Evolutionary conservation across 2,797 vertebrate genomes (phyloP), one percentile per base, ranked within the genome.

Genomic region (Enteromius radiatus): DNA sequence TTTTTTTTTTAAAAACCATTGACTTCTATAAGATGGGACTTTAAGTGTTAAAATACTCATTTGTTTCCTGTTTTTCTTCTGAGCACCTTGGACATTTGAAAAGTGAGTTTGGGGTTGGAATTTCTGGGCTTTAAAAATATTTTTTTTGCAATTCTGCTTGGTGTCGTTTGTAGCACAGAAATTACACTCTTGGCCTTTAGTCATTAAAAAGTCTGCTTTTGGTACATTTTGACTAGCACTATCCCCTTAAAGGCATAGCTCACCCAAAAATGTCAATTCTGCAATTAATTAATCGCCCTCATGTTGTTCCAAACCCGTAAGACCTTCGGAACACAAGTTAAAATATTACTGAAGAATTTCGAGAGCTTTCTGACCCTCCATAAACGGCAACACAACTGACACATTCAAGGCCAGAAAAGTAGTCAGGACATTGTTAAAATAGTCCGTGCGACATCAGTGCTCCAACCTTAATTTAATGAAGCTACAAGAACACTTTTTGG

Each of bases 161-260:
- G n/a, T n/a, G 10, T 38, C 1, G 6, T 10, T 56, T 31, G 14
- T 28, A 31, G 59, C 26, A 31, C 56, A 56, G 49, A 75, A 75
- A 23, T 59, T 6, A 63, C 56, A 63, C 56, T 43, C n/a, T 54
- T 80, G 7, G 28, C n/a, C 45, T 54, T 67, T 41, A 23, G 54
- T 77, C 56, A 23, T 12, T 59, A 59, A 75, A 76, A 76, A 61
- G n/a, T 61, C n/a, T 52, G 41, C 67, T 73, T 73, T n/a, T n/a
- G 11, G 19, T 74, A 52, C 21, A 31, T 65, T 43, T 49, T 2
- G 0, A 28, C 26, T 31, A 41, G 10, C 52, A 38, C 19, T 59
- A 33, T 52, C 45, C 45, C 15, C 23, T 80, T 43, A 15, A 63
- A 63, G 26, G 59, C 2, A 28, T 63, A 63, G 28, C 28, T 31